phyloP scores from a whole-genome alignment of 2,113 vertebrate species.

The Gnathonemus echidnorhynchus region DNA sequence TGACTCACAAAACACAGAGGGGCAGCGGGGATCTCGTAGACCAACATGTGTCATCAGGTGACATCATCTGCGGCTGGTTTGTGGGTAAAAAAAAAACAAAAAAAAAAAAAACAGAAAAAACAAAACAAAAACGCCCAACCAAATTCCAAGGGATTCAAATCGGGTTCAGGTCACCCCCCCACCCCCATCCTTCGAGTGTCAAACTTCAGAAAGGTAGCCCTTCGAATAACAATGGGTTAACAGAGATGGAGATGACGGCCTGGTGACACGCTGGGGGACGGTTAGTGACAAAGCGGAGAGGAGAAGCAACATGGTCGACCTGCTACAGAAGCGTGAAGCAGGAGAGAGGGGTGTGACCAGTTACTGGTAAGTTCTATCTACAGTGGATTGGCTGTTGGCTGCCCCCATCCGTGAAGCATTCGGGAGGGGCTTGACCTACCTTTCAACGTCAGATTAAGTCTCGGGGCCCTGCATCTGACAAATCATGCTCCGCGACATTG shows the following conservation, averaged over 20 bases:
- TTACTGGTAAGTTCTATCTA: background rate
- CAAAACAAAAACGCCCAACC: constrained; percentile 6
- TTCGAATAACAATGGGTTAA: constrained; percentile 48
- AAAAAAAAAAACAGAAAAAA: background rate
- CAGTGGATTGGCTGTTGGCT: constrained; percentile 2
- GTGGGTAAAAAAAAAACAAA: constrained; percentile 18
- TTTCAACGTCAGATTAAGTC: background rate
- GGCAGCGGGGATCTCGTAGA: background rate
- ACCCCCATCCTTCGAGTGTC: constrained; percentile 35
- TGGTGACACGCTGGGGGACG: constrained; percentile 18
- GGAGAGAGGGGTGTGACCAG: constrained; percentile 17
- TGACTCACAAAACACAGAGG: constrained; percentile 22
- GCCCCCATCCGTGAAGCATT: constrained; percentile 14
- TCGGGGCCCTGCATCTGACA: background rate
- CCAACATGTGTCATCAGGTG: background rate
- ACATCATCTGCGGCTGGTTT: background rate
- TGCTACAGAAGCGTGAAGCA: constrained; percentile 37
- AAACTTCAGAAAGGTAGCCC: constrained; percentile 50
- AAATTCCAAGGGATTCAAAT: background rate
- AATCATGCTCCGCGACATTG: background rate
- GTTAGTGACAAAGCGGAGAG: constrained; percentile 35
- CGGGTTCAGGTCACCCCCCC: constrained; percentile 4
- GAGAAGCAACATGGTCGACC: constrained; percentile 30
- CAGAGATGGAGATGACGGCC: constrained; percentile 35
- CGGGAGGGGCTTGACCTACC: background rate